Conservation (phyloP, 1,140 invertebrate genomes). For the Pissodes strobi region DNA sequence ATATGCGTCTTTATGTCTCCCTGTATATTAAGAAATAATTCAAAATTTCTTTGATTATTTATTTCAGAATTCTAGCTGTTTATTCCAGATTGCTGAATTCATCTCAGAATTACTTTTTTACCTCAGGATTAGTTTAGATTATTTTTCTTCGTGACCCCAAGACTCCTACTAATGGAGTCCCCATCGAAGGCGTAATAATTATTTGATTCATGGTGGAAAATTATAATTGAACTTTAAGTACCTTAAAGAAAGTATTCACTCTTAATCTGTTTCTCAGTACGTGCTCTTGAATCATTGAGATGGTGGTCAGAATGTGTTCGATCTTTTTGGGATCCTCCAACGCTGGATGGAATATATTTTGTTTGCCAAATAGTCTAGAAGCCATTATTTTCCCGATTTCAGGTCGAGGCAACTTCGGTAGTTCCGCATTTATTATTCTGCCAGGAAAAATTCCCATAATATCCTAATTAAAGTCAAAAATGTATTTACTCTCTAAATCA, state of each 20-base stretch:
- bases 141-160: no score
- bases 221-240: no score
- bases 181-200: no score
- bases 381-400: constrained; percentile 63
- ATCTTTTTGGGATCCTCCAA: constrained; percentile 54
- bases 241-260: constrained; percentile 67
- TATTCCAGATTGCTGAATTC: no score
- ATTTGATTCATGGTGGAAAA: no score
- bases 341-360: constrained; percentile 63
- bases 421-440: constrained; percentile 65
- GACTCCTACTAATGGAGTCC: no score
- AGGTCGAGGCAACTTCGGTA: constrained; percentile 67
- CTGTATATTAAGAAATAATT: no score
- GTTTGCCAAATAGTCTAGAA: constrained; percentile 59
- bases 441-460: constrained; percentile 62
- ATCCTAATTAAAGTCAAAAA: constrained; percentile 53
- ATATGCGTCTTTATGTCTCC: no score
- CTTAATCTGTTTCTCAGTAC: constrained; percentile 65
- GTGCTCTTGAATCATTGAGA: constrained; percentile 63
- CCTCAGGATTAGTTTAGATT: no score
- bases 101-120: no score
- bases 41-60: no score
- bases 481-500: neutral
- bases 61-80: no score
- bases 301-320: constrained; percentile 56